These are phyloP conservation scores for Eristalis pertinax DNA, from an alignment of 2,888 invertebrate species.

Conservation along the genomic window DNA sequence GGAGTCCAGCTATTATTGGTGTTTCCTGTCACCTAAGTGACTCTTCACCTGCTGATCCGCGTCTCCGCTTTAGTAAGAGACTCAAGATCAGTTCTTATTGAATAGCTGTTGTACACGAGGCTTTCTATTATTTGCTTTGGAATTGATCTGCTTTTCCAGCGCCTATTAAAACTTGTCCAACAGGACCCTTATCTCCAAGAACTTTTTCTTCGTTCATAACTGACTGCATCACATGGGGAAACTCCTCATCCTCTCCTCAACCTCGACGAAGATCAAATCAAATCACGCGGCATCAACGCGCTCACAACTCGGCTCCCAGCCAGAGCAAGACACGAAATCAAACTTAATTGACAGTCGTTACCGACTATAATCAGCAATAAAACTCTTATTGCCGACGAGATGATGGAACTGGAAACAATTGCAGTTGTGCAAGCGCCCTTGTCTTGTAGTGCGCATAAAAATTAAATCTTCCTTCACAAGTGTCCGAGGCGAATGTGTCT, in stretches of 20 bases:
- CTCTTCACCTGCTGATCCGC: too few relatives aligned
- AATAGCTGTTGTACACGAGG: too few relatives aligned
- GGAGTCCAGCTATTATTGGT: too few relatives aligned
- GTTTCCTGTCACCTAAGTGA: too few relatives aligned
- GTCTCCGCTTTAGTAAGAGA: too few relatives aligned
- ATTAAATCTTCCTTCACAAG: conserved; percentile 64
- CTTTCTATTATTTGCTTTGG: too few relatives aligned
- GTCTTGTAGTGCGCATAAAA: conserved; percentile 45
- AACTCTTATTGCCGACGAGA: conserved; percentile 24
- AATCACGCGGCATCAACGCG: background rate
- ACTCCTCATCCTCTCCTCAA: background rate
- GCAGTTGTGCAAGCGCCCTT: conserved; percentile 8
- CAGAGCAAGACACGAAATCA: background rate
- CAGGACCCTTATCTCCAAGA: background rate
- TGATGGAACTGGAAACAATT: conserved; percentile 37
- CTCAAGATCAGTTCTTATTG: too few relatives aligned
- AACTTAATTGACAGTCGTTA: conserved; percentile 3
- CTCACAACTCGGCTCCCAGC: background rate
- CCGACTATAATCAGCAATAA: conserved; percentile 11
- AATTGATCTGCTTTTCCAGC: too few relatives aligned
- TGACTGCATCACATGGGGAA: background rate
- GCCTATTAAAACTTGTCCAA: too few relatives aligned
- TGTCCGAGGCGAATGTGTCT: conserved; percentile 71
- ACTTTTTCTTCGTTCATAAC: background rate
- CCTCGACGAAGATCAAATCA: background rate